These are phyloP conservation scores for Varanus salvator DNA, from an alignment of 2,113 vertebrate genomes.

Conservation along the genomic window DNA sequence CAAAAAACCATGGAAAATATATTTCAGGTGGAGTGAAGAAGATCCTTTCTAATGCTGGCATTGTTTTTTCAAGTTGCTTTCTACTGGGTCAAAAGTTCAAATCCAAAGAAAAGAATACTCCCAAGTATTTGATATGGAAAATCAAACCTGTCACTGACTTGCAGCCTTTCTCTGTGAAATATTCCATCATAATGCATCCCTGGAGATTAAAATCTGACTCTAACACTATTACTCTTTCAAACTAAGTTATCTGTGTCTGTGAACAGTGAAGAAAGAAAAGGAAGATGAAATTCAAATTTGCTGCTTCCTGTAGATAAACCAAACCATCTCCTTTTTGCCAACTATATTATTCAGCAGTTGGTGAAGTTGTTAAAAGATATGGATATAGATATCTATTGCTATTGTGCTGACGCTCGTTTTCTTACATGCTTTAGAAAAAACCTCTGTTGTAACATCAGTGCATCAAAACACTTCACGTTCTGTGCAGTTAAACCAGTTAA, in stretches of 20 bases:
- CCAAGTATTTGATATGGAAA: background rate
- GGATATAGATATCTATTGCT: constrained; percentile 37
- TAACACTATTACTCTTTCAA: constrained; percentile 8
- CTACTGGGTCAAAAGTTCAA: background rate
- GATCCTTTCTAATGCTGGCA: background rate
- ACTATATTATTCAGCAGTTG: constrained; percentile 16
- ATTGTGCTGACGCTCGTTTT: constrained; percentile 27
- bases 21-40: background rate
- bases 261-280: background rate
- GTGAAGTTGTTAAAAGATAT: constrained; percentile 46
- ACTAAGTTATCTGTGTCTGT: constrained; percentile 23
- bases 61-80: background rate
- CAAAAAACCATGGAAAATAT: too few species aligned
- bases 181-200: background rate
- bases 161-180: accelerated
- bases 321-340: background rate
- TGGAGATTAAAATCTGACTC: constrained; percentile 36
- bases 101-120: background rate
- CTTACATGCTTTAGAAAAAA: background rate
- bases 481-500: constrained; percentile 62
- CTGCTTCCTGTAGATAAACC: constrained; percentile 57
- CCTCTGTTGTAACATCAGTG: constrained; percentile 4
- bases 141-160: background rate
- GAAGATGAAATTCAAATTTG: constrained; percentile 18
- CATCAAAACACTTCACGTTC: constrained; percentile 43